Percentiles rank a stretch among this genome's conserved stretches.
These are phyloP conservation scores for Desmophyllum pertusum DNA, from an alignment of 92 coral and sea anemone genomes.

Conservation along the genomic window DNA sequence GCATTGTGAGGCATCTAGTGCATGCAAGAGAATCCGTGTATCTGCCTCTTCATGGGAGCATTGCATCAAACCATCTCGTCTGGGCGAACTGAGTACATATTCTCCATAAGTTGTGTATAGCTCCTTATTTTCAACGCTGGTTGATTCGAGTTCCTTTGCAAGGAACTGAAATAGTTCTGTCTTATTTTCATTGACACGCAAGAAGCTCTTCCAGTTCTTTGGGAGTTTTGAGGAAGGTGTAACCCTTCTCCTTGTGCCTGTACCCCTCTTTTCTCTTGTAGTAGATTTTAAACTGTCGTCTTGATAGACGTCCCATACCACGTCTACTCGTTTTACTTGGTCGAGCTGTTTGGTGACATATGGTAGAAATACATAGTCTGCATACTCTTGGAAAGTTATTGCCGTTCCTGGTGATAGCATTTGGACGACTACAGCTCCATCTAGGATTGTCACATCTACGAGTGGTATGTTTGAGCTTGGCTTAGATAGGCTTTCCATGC, in stretches of 20 bases:
- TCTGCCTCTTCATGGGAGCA: constrained; percentile 15
- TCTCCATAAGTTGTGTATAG: neutral
- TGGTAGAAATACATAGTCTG: constrained; percentile 16
- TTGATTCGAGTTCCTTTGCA: neutral
- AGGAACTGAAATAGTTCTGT: constrained; percentile 22
- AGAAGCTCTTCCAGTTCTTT: constrained; percentile 29
- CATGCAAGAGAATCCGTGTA: neutral
- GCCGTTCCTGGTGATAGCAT: neutral
- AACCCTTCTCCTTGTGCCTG: no score
- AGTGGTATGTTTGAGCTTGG: neutral
- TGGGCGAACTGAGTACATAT: no score
- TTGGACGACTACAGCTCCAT: constrained; percentile 43
- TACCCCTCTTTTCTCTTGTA: neutral
- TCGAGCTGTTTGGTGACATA: constrained; percentile 2
- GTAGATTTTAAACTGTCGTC: constrained; percentile 30
- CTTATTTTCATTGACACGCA: constrained; percentile 28
- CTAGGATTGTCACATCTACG: constrained; percentile 48
- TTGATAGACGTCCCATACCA: constrained; percentile 26
- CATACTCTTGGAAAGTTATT: constrained; percentile 14
- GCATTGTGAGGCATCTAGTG: neutral
- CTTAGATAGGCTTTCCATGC: no score
- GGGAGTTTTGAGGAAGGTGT: constrained; percentile 12
- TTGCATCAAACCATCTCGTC: no score
- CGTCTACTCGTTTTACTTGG: constrained; percentile 4
- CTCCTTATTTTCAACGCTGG: constrained; percentile 9